phyloP scores from a whole-genome alignment of 2,113 vertebrate species.

The Poeciliopsis prolifica region DNA sequence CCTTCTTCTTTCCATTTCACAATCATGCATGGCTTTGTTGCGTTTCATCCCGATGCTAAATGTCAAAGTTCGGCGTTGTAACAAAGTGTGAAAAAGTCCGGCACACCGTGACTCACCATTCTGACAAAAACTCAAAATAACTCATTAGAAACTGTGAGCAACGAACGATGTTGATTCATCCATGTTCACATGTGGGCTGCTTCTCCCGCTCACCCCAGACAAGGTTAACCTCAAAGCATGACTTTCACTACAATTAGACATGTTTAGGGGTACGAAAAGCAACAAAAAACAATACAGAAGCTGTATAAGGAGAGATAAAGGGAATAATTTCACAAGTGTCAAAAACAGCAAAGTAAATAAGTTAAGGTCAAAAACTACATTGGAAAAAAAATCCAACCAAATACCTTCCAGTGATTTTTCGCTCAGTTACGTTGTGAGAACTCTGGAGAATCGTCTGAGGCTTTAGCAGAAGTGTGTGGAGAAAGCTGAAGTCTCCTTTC shows the following conservation, averaged over 20 bases:
- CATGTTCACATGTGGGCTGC: neutral
- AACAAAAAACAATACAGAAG: neutral
- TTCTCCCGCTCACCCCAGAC: neutral
- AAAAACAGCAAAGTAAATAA: conserved; percentile 14
- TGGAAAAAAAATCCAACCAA: conserved; percentile 17
- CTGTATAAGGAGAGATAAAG: neutral
- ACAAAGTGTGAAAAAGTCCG: too few relatives aligned
- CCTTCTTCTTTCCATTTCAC: neutral
- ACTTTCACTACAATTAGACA: conserved; percentile 3
- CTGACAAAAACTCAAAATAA: neutral
- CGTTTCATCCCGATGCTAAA: neutral
- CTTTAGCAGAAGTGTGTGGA: conserved; percentile 7
- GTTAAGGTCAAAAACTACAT: conserved; percentile 16
- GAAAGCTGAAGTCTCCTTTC: neutral
- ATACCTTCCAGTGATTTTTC: conserved; percentile 9
- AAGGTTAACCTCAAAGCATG: neutral
- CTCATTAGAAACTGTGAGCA: neutral
- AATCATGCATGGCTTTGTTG: neutral
- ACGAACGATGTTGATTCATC: neutral
- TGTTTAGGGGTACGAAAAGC: neutral
- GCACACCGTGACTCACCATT: neutral
- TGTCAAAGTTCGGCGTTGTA: neutral
- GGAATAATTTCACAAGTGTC: conserved; percentile 15
- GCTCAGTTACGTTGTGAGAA: conserved; percentile 2
- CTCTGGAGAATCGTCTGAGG: neutral